Conservation (phyloP, 2,888 invertebrate genomes). For the Rapana venosa region DNA sequence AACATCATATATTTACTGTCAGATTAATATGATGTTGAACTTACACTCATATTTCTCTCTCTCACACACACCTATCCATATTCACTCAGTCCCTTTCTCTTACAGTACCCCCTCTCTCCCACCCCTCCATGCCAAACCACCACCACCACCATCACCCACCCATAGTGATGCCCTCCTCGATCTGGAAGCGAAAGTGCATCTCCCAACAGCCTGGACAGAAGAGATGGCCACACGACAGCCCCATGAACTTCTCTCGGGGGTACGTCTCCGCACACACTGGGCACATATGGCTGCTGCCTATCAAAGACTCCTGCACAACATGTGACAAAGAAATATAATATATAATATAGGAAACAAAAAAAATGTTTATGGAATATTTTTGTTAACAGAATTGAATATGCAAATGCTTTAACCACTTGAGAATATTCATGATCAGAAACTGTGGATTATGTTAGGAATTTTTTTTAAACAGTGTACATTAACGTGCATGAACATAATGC, state of each 20-base stretch:
- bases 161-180: slow-evolving; percentile 89
- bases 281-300: slow-evolving; percentile 61
- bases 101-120: background rate
- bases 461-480: too few relatives aligned
- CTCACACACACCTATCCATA: too few relatives aligned
- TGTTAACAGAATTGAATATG: too few relatives aligned
- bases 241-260: slow-evolving; percentile 82
- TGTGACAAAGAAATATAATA: background rate
- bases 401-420: too few relatives aligned
- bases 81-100: too few relatives aligned
- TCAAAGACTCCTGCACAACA: slow-evolving; percentile 56
- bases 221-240: slow-evolving; percentile 92
- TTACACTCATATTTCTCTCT: too few relatives aligned
- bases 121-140: background rate
- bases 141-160: slow-evolving; percentile 75
- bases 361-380: background rate
- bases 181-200: slow-evolving; percentile 96
- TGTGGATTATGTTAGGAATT: too few relatives aligned
- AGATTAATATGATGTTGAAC: too few relatives aligned
- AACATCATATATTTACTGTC: too few relatives aligned
- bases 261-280: slow-evolving; percentile 70
- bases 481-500: too few relatives aligned
- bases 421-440: too few relatives aligned
- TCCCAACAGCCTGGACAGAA: slow-evolving; percentile 99
- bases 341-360: background rate